Conservation (phyloP, 2,113 vertebrate genomes). For the Manacus vitellinus region DNA sequence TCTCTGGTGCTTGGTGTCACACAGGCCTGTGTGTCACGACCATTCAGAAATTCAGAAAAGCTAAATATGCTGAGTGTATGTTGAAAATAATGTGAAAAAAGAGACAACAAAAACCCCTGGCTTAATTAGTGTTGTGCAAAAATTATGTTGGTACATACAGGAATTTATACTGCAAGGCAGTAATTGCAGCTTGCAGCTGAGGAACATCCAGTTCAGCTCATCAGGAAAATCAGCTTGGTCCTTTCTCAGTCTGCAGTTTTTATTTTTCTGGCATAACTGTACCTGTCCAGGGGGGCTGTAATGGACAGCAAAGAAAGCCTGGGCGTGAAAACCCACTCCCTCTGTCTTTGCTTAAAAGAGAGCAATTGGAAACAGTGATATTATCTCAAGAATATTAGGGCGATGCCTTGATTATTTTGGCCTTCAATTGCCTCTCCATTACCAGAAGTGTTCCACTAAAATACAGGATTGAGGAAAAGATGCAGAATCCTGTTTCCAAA, state of each 20-base stretch:
- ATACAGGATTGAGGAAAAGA: neutral
- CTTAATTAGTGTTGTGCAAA: neutral
- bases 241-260: neutral
- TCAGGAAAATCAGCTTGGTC: neutral
- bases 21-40: neutral
- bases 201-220: neutral
- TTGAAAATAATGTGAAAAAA: neutral
- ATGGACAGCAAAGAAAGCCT: neutral
- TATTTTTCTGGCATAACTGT: neutral
- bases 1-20: neutral
- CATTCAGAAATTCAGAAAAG: neutral
- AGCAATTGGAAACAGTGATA: neutral
- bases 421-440: neutral
- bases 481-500: neutral
- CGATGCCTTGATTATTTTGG: neutral
- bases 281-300: neutral
- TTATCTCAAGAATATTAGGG: neutral
- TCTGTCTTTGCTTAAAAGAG: neutral
- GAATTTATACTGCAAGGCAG: neutral
- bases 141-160: neutral
- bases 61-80: neutral
- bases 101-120: too few species aligned
- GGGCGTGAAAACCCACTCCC: neutral
- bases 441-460: neutral
- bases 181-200: neutral